A percentile compares a stretch with the other conserved stretches of the same genome.
phyloP scores from a whole-genome alignment of 2,113 vertebrate genomes.

The Agelaius phoeniceus region DNA sequence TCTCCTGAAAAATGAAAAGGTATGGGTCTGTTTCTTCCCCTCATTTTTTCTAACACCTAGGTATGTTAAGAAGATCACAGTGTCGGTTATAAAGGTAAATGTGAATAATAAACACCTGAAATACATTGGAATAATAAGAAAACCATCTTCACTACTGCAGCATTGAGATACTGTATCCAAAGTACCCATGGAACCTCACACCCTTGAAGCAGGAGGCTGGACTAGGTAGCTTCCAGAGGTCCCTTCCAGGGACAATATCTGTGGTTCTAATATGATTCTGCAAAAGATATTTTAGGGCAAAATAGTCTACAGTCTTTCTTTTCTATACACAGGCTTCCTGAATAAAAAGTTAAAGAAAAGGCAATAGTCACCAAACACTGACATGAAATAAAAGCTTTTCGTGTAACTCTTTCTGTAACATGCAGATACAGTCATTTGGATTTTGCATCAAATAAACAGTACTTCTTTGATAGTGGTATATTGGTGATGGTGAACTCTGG shows the following conservation, averaged over 20 bases:
- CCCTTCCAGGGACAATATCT: neutral
- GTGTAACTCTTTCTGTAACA: neutral
- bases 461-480: neutral
- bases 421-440: neutral
- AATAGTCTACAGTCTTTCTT: neutral
- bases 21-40: fast-evolving
- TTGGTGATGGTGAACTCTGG: neutral
- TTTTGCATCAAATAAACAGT: neutral
- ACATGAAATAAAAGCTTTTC: neutral
- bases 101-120: neutral
- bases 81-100: neutral
- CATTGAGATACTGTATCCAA: neutral
- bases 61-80: neutral
- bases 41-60: neutral
- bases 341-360: neutral
- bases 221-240: neutral
- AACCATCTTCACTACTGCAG: neutral
- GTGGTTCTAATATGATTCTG: neutral
- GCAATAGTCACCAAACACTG: neutral
- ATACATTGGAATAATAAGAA: neutral
- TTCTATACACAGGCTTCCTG: neutral
- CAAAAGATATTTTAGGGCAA: neutral
- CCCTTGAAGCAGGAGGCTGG: neutral
- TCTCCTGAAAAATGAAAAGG: neutral
- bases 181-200: neutral